Percentiles rank a stretch among this genome's conserved stretches.
Evolutionary conservation across 92 coral and sea anemone species (phyloP).

Genomic region (Zoanthus sociatus): DNA sequence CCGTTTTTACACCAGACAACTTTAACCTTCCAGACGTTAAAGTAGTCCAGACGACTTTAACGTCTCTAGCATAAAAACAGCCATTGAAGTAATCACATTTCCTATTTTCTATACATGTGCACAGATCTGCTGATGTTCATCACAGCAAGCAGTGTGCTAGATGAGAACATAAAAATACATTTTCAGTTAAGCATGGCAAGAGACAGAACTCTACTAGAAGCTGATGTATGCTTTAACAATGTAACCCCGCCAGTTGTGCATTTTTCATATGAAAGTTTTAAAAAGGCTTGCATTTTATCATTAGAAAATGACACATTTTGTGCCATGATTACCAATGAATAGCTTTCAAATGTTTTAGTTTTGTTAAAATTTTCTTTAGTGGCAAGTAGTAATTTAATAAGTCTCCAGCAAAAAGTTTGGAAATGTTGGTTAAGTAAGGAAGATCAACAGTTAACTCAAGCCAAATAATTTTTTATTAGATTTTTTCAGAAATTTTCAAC

Average conservation of each 20-base stretch:
- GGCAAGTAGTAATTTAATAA: neutral
- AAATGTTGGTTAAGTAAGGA: neutral
- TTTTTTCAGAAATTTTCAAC: neutral
- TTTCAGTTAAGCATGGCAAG: neutral
- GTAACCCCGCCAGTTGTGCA: constrained; percentile 18
- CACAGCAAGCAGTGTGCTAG: constrained; percentile 5
- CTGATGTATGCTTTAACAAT: constrained; percentile 41
- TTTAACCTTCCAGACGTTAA: no score
- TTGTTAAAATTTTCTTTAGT: neutral
- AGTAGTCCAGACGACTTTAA: no score
- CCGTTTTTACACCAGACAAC: no score
- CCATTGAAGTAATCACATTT: neutral
- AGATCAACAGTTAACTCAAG: neutral
- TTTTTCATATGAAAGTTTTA: constrained; percentile 30
- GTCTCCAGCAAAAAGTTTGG: neutral
- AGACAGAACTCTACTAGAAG: constrained; percentile 35
- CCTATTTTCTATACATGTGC: neutral
- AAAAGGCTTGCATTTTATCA: constrained; percentile 20
- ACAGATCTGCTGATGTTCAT: constrained; percentile 9
- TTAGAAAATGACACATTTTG: constrained; percentile 18
- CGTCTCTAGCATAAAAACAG: no score
- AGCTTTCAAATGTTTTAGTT: neutral
- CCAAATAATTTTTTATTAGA: neutral
- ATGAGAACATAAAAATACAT: neutral
- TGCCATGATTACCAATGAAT: neutral